A percentile compares a stretch with the other conserved stretches of the same genome.
These are phyloP conservation scores for Melierax canorus DNA, from an alignment of 2,113 vertebrate species.

Conservation along the genomic window DNA sequence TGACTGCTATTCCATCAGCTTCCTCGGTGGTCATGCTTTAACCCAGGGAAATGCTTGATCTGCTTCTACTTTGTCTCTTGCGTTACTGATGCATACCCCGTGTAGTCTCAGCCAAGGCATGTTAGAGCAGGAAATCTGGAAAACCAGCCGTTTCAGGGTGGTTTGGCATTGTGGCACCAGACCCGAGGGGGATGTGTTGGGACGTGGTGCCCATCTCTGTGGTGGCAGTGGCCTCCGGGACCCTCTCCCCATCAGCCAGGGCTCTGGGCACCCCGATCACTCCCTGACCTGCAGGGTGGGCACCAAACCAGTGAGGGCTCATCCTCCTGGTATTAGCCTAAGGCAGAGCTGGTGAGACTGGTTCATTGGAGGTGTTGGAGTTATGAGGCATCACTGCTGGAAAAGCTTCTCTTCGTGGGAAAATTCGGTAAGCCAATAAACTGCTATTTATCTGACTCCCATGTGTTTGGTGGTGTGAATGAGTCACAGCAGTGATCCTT, in stretches of 20 bases:
- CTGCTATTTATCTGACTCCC: background rate
- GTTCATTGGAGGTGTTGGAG: background rate
- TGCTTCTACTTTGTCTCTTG: background rate
- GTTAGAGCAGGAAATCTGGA: background rate
- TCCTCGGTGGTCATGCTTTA: background rate
- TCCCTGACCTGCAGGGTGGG: background rate
- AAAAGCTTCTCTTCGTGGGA: background rate
- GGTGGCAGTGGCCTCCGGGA: background rate
- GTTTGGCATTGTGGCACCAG: background rate
- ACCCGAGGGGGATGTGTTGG: rapidly evolving
- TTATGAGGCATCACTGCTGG: background rate
- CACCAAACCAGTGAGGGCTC: background rate
- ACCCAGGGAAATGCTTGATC: background rate
- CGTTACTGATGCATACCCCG: rapidly evolving
- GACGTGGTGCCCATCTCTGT: background rate
- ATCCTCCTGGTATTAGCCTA: background rate
- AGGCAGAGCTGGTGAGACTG: background rate
- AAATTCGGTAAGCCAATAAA: background rate
- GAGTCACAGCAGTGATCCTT: background rate
- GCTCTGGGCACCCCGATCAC: rapidly evolving
- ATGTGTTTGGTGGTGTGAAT: background rate
- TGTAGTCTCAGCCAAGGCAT: background rate
- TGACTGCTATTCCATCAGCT: background rate
- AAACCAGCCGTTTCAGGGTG: background rate
- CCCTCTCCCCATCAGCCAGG: background rate